Conservation (phyloP, 2,113 vertebrate species). For the Muscicapa adusta region DNA sequence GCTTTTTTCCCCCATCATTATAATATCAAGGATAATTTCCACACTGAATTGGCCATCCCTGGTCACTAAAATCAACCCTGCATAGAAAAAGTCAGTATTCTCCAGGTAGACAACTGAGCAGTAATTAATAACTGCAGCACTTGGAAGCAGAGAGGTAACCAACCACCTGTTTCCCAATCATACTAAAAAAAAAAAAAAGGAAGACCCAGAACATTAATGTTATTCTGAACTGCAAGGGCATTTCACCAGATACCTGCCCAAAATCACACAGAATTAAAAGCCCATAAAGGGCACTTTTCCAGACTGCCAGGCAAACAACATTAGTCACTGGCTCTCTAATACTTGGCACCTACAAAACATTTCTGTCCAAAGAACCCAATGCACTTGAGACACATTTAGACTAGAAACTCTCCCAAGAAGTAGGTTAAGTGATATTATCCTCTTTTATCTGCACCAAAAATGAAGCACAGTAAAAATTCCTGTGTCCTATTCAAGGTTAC, state of each 20-base stretch:
- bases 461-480: neutral
- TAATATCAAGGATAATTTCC: neutral
- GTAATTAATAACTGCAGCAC: neutral
- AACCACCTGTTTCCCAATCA: neutral
- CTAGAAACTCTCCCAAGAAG: constrained; percentile 14
- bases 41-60: neutral
- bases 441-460: neutral
- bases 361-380: constrained; percentile 26
- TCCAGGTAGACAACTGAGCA: neutral
- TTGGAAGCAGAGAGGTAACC: neutral
- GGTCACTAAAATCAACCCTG: neutral
- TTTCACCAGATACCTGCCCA: neutral
- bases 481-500: neutral
- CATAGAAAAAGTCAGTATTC: neutral
- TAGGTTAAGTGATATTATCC: constrained; percentile 34
- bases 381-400: constrained; percentile 41
- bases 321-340: neutral
- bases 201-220: neutral
- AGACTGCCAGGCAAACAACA: constrained; percentile 25
- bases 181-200: rapidly evolving
- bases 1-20: neutral
- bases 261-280: neutral
- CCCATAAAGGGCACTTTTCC: constrained; percentile 24
- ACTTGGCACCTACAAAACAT: neutral
- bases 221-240: constrained; percentile 3